Conservation (phyloP, 2,888 invertebrate species). For the Pammene fasciana region DNA sequence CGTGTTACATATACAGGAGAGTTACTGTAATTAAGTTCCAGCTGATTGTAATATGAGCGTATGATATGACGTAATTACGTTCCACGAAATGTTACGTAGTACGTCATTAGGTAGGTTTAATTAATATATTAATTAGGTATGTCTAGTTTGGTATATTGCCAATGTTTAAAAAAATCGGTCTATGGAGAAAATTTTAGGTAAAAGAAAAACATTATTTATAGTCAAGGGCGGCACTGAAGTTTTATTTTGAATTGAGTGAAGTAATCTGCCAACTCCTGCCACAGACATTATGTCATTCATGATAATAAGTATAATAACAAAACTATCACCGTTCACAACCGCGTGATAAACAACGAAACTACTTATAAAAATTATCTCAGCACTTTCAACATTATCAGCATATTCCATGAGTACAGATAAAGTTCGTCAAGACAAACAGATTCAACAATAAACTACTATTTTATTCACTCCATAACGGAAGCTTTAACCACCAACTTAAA, state of each 20-base stretch:
- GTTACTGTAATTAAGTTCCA: background rate
- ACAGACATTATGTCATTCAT: no score
- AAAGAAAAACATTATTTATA: no score
- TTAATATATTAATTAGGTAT: background rate
- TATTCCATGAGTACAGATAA: background rate
- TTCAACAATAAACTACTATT: constrained; percentile 22
- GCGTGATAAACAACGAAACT: no score
- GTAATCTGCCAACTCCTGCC: no score
- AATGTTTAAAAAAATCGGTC: no score
- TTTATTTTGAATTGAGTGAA: no score
- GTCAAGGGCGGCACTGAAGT: no score
- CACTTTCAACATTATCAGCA: background rate
- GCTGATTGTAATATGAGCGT: constrained; percentile 5
- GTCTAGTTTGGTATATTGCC: background rate
- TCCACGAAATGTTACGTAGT: background rate
- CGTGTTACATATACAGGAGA: constrained; percentile 6
- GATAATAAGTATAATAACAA: no score
- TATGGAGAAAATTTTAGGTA: no score
- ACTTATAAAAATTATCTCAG: background rate
- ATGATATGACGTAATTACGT: constrained; percentile 3
- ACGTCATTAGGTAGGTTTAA: background rate
- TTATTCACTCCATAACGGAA: constrained; percentile 15
- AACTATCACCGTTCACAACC: no score
- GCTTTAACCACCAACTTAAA: constrained; percentile 26
- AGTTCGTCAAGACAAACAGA: background rate